Percentiles rank a stretch among this genome's conserved stretches.
Evolutionary conservation across 1,140 invertebrate species (phyloP).

Genomic region (Brachionus sp.): DNA sequence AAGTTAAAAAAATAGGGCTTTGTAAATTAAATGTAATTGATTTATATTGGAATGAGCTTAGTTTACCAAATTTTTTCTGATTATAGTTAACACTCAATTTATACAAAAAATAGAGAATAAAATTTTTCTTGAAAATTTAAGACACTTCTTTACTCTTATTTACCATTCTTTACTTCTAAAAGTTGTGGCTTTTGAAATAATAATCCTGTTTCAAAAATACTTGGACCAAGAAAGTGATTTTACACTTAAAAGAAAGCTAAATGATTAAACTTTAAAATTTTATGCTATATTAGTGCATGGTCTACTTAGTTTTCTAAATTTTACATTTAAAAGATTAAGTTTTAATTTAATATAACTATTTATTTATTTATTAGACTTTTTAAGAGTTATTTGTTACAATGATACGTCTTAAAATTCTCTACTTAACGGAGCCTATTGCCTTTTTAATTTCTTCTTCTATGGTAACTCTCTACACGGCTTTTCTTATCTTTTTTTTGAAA

Average conservation of each 20-base stretch:
- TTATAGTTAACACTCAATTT: no score
- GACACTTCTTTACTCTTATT: not conserved
- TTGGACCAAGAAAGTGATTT: not conserved
- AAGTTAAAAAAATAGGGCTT: no score
- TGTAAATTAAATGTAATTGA: no score
- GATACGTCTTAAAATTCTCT: no score
- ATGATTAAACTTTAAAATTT: not conserved
- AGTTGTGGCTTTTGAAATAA: not conserved
- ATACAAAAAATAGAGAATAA: not conserved
- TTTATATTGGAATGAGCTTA: no score
- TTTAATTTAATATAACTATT: not conserved
- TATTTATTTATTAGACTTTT: not conserved
- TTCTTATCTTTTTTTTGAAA: no score
- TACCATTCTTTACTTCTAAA: not conserved
- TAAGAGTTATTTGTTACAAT: not conserved
- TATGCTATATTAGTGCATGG: not conserved
- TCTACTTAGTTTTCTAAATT: not conserved
- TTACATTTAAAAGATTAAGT: not conserved
- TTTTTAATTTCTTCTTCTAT: no score
- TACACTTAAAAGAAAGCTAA: not conserved
- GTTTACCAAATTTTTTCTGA: no score
- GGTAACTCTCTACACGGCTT: no score
- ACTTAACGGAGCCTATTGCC: no score
- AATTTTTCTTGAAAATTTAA: not conserved
- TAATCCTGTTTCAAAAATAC: no score